Conservation (phyloP, 2,113 vertebrate species). For the Jacana jacana region DNA sequence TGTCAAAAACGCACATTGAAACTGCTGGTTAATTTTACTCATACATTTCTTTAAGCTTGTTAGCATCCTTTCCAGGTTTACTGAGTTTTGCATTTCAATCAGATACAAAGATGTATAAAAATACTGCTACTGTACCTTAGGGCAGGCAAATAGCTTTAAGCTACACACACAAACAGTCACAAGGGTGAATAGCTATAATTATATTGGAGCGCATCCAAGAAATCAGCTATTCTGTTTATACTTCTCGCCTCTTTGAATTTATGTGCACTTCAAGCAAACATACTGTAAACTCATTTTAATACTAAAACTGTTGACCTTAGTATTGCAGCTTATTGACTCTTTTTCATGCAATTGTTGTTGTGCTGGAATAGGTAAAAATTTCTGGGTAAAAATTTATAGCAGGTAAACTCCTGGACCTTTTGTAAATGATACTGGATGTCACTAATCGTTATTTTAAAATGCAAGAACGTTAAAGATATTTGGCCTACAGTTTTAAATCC, state of each 20-base stretch:
- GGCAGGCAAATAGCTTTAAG: conserved; percentile 86
- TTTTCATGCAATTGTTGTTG: conserved; percentile 30
- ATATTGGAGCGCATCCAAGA: conserved; percentile 87
- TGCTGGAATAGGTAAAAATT: conserved; percentile 19
- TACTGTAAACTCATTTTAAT: conserved; percentile 76
- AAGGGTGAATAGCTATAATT: conserved; percentile 96
- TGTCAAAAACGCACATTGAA: conserved; percentile 28
- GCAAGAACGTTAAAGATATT: background rate
- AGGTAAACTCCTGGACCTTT: background rate
- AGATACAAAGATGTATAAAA: conserved; percentile 73
- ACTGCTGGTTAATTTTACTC: conserved; percentile 63
- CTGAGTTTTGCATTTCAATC: conserved; percentile 73
- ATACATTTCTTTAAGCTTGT: conserved; percentile 64
- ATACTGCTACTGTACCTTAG: conserved; percentile 79
- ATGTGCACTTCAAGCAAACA: conserved; percentile 88
- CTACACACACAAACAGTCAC: conserved; percentile 89
- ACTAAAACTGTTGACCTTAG: conserved; percentile 62
- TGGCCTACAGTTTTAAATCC: background rate
- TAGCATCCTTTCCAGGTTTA: conserved; percentile 65
- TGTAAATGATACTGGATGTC: background rate
- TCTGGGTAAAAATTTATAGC: background rate
- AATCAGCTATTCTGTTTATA: conserved; percentile 87
- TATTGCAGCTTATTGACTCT: conserved; percentile 47
- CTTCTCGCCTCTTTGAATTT: conserved; percentile 89
- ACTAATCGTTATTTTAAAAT: background rate